Conservation (phyloP, 2,888 invertebrate species). For the Ectropis crepuscularia region DNA sequence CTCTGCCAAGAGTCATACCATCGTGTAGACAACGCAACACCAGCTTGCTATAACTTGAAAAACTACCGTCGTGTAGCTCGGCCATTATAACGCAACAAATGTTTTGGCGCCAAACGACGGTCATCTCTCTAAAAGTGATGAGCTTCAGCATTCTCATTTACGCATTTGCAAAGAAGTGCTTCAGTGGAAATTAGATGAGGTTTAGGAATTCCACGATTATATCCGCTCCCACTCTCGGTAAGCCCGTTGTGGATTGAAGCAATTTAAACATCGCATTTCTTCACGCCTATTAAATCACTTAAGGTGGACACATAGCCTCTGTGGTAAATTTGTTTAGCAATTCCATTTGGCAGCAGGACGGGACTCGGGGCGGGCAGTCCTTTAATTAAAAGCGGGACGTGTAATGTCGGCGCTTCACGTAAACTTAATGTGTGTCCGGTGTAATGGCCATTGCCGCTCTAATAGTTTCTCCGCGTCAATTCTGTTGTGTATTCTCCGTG, state of each 20-base stretch:
- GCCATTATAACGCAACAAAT: too few relatives aligned
- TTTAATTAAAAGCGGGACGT: slow-evolving; percentile 83
- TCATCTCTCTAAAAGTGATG: too few relatives aligned
- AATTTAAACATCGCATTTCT: slow-evolving; percentile 79
- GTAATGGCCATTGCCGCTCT: slow-evolving; percentile 75
- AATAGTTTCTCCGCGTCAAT: slow-evolving; percentile 80
- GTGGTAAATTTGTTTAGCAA: slow-evolving; percentile 84
- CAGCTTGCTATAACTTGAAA: too few relatives aligned
- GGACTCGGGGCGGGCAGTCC: slow-evolving; percentile 76
- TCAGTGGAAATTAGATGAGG: slow-evolving; percentile 20
- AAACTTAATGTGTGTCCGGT: slow-evolving; percentile 80
- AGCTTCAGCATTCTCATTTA: background rate
- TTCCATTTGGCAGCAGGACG: slow-evolving; percentile 76
- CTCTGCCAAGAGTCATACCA: too few relatives aligned
- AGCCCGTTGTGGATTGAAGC: slow-evolving; percentile 66
- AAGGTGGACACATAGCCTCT: slow-evolving; percentile 82
- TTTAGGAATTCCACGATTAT: slow-evolving; percentile 42
- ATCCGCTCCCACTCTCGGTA: slow-evolving; percentile 40
- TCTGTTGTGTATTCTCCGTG: slow-evolving; percentile 63
- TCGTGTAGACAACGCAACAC: too few relatives aligned
- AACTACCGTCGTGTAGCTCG: too few relatives aligned
- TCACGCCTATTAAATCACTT: slow-evolving; percentile 84
- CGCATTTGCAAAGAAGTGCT: slow-evolving; percentile 23
- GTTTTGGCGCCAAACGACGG: too few relatives aligned
- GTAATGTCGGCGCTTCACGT: slow-evolving; percentile 77